These are phyloP conservation scores for Eilema griseolum DNA, from an alignment of 2,888 invertebrate genomes.

Conservation along the genomic window DNA sequence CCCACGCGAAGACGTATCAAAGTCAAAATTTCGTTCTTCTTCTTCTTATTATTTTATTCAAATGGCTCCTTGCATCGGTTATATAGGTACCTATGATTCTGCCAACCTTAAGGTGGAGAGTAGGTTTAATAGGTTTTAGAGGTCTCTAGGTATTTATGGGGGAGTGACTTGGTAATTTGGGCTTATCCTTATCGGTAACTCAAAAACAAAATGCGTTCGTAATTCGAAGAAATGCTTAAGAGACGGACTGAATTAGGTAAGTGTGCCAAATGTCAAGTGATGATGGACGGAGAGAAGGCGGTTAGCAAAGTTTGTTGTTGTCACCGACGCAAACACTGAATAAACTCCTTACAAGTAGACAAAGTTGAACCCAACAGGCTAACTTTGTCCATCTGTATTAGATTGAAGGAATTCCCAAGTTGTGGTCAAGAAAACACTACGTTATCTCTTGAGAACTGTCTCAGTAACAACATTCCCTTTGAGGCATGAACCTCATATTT, in stretches of 20 bases:
- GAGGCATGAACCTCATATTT: background rate
- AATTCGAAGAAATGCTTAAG: constrained; percentile 5
- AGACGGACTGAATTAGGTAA: background rate
- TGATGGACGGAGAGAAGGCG: background rate
- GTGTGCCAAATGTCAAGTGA: background rate
- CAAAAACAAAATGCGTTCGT: background rate
- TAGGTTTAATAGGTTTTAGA: too few species aligned
- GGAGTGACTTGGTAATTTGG: too few species aligned
- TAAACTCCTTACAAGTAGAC: constrained; percentile 9
- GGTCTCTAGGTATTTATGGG: too few species aligned
- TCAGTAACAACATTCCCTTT: background rate
- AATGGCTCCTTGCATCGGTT: too few species aligned
- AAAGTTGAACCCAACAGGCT: background rate
- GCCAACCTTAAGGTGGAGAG: too few species aligned
- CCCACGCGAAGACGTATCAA: background rate
- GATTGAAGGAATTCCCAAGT: background rate
- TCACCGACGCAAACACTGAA: constrained; percentile 15
- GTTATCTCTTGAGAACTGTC: background rate
- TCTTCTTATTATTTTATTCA: too few species aligned
- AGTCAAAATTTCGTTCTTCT: too few species aligned
- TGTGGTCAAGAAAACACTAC: background rate
- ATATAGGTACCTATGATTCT: too few species aligned
- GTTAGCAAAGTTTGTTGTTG: constrained; percentile 23
- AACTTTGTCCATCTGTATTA: background rate
- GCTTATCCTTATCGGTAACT: too few species aligned